These are phyloP conservation scores for Geopemphigus sp. DNA, from an alignment of 1,140 invertebrate species.

Conservation along the genomic window DNA sequence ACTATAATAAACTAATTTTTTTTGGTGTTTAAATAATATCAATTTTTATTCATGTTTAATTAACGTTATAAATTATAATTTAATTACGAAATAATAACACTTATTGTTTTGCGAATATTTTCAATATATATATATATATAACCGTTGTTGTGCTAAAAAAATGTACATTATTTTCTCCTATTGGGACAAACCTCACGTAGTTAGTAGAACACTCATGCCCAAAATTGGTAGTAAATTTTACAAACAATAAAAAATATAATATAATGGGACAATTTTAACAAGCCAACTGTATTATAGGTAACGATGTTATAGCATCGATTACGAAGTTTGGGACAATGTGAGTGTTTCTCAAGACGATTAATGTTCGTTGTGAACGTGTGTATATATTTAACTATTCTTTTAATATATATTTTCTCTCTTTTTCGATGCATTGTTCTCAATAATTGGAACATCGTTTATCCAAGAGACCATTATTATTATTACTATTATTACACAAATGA, in stretches of 20 bases:
- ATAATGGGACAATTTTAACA: conserved; percentile 37
- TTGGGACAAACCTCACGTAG: background rate
- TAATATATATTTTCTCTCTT: background rate
- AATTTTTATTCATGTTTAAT: too few relatives aligned
- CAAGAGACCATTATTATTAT: too few relatives aligned
- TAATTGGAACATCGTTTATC: conserved; percentile 33
- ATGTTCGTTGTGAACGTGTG: background rate
- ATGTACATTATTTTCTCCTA: background rate
- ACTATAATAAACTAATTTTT: background rate
- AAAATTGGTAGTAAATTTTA: background rate
- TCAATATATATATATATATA: too few relatives aligned
- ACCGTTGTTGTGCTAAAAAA: too few relatives aligned
- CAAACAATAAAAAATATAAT: background rate
- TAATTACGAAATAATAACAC: background rate
- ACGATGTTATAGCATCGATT: conserved; percentile 16
- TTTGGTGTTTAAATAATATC: too few relatives aligned
- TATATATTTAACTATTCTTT: background rate
- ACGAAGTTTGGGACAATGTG: conserved; percentile 28
- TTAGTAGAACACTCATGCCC: background rate
- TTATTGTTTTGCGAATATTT: too few relatives aligned
- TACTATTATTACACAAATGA: background rate
- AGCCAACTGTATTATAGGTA: background rate
- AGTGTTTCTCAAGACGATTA: conserved; percentile 30
- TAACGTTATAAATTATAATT: too few relatives aligned
- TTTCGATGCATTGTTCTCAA: conserved; percentile 35